These are phyloP conservation scores for Chunga burmeisteri DNA, from an alignment of 2,113 vertebrate species.

Conservation along the genomic window DNA sequence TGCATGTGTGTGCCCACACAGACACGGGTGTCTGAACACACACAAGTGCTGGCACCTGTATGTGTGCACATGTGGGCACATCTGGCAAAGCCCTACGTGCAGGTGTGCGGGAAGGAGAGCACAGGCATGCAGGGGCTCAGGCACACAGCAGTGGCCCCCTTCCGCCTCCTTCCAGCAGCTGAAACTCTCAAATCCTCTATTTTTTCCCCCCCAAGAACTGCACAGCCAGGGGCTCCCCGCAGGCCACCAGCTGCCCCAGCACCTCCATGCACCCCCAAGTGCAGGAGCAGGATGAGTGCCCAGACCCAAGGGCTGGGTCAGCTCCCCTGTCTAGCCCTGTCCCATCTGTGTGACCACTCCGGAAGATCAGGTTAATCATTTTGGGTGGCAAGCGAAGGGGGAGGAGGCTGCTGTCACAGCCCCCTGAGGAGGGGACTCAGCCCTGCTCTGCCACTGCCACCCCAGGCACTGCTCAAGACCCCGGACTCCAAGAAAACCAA, in stretches of 20 bases:
- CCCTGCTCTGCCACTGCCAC: neutral
- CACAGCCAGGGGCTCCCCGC: neutral
- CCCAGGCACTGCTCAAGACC: neutral
- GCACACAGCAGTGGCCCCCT: neutral
- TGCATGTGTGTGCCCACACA: neutral
- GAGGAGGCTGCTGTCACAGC: neutral
- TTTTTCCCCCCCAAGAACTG: neutral
- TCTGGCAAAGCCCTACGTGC: neutral
- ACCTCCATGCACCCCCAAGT: neutral
- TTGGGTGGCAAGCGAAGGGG: neutral
- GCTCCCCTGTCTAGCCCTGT: neutral
- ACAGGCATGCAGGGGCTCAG: neutral
- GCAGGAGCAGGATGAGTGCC: neutral
- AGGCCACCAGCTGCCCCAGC: neutral
- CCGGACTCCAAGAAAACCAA: neutral
- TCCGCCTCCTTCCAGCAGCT: neutral
- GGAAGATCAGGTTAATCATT: neutral
- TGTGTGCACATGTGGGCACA: neutral
- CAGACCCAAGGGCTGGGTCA: neutral
- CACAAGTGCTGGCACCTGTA: no score
- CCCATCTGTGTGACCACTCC: fast-evolving
- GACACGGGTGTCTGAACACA: neutral
- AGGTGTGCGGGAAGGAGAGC: fast-evolving
- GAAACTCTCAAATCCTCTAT: neutral
- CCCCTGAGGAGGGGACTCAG: neutral